Evolutionary conservation across 2,113 vertebrate genomes (phyloP).

Genomic region (Coregonus clupeaformis): DNA sequence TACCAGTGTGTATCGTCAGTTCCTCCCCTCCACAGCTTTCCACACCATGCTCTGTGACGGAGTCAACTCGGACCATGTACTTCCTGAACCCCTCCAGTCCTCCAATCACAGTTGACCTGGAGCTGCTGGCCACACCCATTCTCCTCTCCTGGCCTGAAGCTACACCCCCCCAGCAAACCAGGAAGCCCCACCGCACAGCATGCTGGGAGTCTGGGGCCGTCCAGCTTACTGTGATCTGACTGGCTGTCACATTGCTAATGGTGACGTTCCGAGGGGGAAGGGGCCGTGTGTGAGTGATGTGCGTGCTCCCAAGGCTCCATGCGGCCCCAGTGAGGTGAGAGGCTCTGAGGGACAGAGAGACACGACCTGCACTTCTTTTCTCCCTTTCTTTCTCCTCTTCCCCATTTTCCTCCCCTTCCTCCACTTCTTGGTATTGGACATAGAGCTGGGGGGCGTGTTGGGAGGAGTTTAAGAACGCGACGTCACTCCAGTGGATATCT

Average conservation of each 20-base stretch:
- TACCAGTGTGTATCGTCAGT: conserved; percentile 77
- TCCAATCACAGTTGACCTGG: conserved; percentile 59
- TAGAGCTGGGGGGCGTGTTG: conserved; percentile 55
- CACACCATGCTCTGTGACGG: conserved; percentile 70
- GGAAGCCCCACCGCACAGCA: conserved; percentile 67
- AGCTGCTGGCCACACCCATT: conserved; percentile 62
- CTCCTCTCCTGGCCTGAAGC: conserved; percentile 54
- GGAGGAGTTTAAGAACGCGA: conserved; percentile 50
- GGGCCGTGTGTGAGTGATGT: conserved; percentile 70
- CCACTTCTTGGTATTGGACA: conserved; percentile 75
- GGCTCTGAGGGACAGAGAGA: conserved; percentile 75
- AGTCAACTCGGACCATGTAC: conserved; percentile 78
- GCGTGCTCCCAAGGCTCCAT: conserved; percentile 73
- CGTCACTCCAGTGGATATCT: conserved; percentile 73
- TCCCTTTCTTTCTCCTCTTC: background rate
- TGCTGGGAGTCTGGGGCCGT: conserved; percentile 50
- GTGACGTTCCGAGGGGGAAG: conserved; percentile 72
- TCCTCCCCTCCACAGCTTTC: conserved; percentile 71
- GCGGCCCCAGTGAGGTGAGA: conserved; percentile 66
- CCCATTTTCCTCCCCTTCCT: background rate
- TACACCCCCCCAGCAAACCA: conserved; percentile 71
- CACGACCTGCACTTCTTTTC: background rate
- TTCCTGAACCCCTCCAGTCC: conserved; percentile 72
- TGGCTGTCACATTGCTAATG: conserved; percentile 58
- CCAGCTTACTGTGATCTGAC: conserved; percentile 77